phyloP scores from a whole-genome alignment of 2,113 vertebrate species.

The Nymphicus hollandicus region DNA sequence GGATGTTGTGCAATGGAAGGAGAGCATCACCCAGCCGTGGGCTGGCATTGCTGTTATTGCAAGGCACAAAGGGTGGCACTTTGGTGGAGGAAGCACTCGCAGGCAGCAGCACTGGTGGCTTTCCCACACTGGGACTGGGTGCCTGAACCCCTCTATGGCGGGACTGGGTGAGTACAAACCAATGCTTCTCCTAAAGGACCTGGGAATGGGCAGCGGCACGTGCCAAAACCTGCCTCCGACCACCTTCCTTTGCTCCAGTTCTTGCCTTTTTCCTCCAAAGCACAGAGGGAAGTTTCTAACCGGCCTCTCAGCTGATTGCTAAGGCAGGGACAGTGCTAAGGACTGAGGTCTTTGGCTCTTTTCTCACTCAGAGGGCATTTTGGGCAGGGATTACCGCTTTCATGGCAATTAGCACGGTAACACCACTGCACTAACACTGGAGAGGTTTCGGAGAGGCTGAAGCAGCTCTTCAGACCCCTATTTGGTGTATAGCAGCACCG shows the following conservation, averaged over 20 bases:
- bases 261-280: not conserved
- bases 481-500: not conserved
- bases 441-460: not conserved
- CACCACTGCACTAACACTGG: not conserved
- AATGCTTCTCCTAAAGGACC: not conserved
- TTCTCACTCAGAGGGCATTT: not conserved
- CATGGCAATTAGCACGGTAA: not conserved
- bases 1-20: not conserved
- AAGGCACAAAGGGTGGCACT: not conserved
- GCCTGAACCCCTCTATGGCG: not conserved
- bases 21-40: not conserved
- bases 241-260: not conserved
- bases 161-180: not conserved
- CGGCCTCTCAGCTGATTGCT: not conserved
- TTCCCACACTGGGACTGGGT: fast-evolving
- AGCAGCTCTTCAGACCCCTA: not conserved
- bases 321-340: not conserved
- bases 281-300: not conserved
- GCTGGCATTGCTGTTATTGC: not conserved
- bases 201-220: fast-evolving
- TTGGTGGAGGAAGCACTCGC: fast-evolving
- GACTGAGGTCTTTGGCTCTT: not conserved
- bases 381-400: not conserved
- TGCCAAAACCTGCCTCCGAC: fast-evolving
- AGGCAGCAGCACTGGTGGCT: not conserved